phyloP scores from a whole-genome alignment of 2,113 vertebrate species.

The Cacatua alba region DNA sequence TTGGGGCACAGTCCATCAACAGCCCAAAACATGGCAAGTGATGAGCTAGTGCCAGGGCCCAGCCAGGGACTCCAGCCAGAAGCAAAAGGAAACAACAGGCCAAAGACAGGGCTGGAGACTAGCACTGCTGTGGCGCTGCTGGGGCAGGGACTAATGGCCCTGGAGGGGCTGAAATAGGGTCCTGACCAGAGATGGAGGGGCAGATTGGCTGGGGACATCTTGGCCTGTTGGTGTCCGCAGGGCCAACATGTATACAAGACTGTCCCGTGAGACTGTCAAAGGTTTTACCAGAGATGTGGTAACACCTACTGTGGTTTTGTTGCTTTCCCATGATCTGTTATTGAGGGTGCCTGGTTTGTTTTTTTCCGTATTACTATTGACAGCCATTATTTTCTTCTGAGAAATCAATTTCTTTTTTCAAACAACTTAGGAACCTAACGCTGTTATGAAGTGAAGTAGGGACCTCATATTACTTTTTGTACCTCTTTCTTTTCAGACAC shows the following conservation, averaged over 20 bases:
- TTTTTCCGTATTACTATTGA: background rate
- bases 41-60: background rate
- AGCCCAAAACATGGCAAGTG: accelerated
- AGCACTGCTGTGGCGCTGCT: accelerated
- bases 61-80: background rate
- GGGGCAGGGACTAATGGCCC: background rate
- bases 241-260: background rate
- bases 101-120: background rate
- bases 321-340: background rate
- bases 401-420: background rate
- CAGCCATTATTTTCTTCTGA: background rate
- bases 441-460: background rate
- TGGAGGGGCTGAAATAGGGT: background rate
- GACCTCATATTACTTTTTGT: background rate
- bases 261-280: background rate
- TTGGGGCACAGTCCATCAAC: background rate
- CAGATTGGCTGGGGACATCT: background rate
- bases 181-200: accelerated
- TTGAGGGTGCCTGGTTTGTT: background rate
- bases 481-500: background rate
- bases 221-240: background rate
- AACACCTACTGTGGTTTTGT: background rate
- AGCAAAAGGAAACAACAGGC: background rate
- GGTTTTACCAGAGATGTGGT: background rate
- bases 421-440: background rate